Evolutionary conservation across 1,140 invertebrate genomes (phyloP).

Genomic region (Drosophila chauvacae): DNA sequence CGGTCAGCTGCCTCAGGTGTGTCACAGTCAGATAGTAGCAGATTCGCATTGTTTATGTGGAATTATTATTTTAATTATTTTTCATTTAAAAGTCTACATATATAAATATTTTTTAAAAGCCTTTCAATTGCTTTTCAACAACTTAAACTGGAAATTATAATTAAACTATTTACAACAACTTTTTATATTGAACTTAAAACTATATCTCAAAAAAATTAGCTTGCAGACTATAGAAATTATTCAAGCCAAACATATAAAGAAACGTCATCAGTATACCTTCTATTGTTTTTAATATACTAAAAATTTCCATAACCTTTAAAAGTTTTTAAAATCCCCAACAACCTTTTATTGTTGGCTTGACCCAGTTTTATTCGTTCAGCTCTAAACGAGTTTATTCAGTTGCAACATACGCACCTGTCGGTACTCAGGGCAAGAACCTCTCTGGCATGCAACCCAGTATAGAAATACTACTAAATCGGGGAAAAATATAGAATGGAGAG

Average conservation of each 20-base stretch:
- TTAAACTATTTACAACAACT: no score
- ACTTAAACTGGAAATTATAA: no score
- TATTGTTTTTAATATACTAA: no score
- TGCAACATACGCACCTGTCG: conserved; percentile 32
- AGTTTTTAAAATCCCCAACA: neutral
- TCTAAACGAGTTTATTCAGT: conserved; percentile 14
- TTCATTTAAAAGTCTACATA: neutral
- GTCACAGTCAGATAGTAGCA: conserved; percentile 9
- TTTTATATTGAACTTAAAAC: no score
- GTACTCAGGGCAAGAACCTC: conserved; percentile 34
- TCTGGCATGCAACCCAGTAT: conserved; percentile 16
- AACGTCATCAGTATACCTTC: no score
- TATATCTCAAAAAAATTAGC: no score
- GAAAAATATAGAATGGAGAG: conserved; percentile 1
- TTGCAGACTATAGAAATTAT: no score
- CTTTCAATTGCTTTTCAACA: neutral
- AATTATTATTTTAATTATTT: neutral
- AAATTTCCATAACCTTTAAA: neutral
- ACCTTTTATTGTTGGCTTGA: conserved; percentile 7
- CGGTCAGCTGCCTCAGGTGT: conserved; percentile 32
- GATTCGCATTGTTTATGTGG: neutral
- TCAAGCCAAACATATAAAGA: no score
- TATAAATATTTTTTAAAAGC: neutral
- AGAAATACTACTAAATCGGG: conserved; percentile 19
- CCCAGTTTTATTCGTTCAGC: conserved; percentile 18